Evolutionary conservation across 2,888 invertebrate genomes (phyloP).

Genomic region (Synanthedon andrenaeformis): DNA sequence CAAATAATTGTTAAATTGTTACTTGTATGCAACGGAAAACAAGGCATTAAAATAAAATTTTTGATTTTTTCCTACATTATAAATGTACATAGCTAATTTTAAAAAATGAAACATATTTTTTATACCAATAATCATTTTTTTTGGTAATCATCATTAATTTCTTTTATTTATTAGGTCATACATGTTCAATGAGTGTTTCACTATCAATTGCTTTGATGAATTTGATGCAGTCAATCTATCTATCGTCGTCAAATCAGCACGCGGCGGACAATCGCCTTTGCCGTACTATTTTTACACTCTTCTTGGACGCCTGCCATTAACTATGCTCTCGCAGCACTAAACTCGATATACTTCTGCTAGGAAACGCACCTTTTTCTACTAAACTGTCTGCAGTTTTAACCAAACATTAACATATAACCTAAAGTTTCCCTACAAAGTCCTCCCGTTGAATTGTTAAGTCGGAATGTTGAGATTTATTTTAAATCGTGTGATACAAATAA

Average conservation of each 20-base stretch:
- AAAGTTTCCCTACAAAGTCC: background rate
- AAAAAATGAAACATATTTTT: too few relatives aligned
- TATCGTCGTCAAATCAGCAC: conserved; percentile 39
- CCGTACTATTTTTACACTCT: conserved; percentile 60
- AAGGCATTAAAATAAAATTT: too few relatives aligned
- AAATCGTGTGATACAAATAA: conserved; percentile 41
- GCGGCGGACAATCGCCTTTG: conserved; percentile 56
- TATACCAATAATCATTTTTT: too few relatives aligned
- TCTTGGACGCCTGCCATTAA: conserved; percentile 59
- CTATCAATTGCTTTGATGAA: too few relatives aligned
- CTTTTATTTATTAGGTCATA: too few relatives aligned
- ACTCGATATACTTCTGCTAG: conserved; percentile 72
- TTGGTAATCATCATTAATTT: too few relatives aligned
- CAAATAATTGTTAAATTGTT: too few relatives aligned
- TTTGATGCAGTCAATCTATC: conserved; percentile 36
- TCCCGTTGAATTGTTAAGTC: conserved; percentile 12
- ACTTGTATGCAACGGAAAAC: too few relatives aligned
- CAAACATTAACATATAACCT: background rate
- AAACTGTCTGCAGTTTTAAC: conserved; percentile 18
- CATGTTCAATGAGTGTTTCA: too few relatives aligned
- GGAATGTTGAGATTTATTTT: conserved; percentile 5
- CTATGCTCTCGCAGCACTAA: conserved; percentile 72
- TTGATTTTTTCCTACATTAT: too few relatives aligned
- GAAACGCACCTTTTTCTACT: conserved; percentile 46
- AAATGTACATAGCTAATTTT: too few relatives aligned